Base-by-base conservation (phyloP, 2,113 vertebrate genomes). In the Nothocercus nigrocapillus region DNA sequence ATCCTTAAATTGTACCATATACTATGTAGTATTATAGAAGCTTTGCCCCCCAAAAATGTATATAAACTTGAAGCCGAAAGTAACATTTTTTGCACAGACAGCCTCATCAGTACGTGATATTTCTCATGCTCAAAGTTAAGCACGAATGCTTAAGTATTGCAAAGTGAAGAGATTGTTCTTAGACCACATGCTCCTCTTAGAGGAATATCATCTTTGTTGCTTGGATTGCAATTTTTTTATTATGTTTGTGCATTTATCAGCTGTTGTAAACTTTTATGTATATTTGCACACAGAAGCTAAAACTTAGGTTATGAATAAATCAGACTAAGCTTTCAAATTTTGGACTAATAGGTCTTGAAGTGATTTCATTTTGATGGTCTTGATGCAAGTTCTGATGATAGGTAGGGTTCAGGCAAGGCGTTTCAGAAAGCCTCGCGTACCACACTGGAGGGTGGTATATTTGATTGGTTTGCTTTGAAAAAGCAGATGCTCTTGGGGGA, bases 81-180 rank as follows among this genome's bases (percentile, higher is more conserved):
- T 49, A 44, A 20, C 8, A 7, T 16, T 74, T 85, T 4, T 42
- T 66, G 13, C 3, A 2, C 61, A 59, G 75, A 32, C 9, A 79
- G 9, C 22, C 2, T 1, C 5, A 64, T 58, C 7, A n/a, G 11
- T 20, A 1, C 66, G 24, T 72, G 15, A 2, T 19, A 56, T 44
- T 2, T 2, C 51, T 24, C 38, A 13, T 21, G 24, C 24, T 27
- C 27, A 19, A 32, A 44, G 5, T 69, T 88, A 42, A 67, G 28
- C 7, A 11, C n/a, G 16, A 67, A 9, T 2, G 17, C 28, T 44
- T 44, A 4, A 47, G 5, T 61, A 36, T 36, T 84, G 10, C 12
- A 42, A 3, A 58, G 12, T 63, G 9, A 73, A 76, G 64, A 28
- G 21, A 36, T 14, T 9, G 11, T 49, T 49, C 49, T 49, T 49